Base-by-base conservation (phyloP, 2,888 invertebrate species). In the Aphrophora alni region DNA sequence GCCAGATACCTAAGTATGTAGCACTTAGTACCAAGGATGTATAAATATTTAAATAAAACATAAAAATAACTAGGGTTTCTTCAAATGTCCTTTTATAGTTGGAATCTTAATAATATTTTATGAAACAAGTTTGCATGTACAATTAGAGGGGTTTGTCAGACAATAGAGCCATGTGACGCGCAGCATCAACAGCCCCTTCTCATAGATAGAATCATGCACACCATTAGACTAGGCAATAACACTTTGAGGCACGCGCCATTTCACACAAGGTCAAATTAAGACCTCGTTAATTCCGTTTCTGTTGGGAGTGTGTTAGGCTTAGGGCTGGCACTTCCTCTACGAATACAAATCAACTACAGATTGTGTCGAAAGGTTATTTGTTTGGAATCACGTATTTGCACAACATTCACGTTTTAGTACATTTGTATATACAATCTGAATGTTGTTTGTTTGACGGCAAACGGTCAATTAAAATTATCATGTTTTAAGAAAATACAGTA, bases 251-350 rank as follows among this genome's bases (percentile, higher is more conserved):
- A 21, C 21, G 59, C n/a, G 2, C 59, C 59, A 21, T 59, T 59
- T n/a, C 59, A 21, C 59, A 59, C 59, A 59, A 59, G 59, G 59
- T 59, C 59, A 59, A 59, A 59, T 59, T 59, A 59, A 59, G 59
- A n/a, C 59, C 59, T 59, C 59, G 21, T 59, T 59, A 59, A 59
- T 59, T 59, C 59, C 59, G 4, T 21, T 59, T 21, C 59, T 59
- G 59, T 59, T 21, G 21, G 59, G 21, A 7, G 44, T 44, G 44
- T 44, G 44, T 17, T 44, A 14, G 44, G 44, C 59, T 59, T 14
- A 59, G 1, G 10, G 59, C 59, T 2, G 59, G 21, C 59, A 59
- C 59, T 59, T 59, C 59, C 59, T 59, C 14, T 59, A 21, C 59
- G 59, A 59, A n/a, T 59, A 59, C 59, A 59, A 59, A 59, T 21